Conservation (phyloP, 2,113 vertebrate species). For the Oryzias celebensis region DNA sequence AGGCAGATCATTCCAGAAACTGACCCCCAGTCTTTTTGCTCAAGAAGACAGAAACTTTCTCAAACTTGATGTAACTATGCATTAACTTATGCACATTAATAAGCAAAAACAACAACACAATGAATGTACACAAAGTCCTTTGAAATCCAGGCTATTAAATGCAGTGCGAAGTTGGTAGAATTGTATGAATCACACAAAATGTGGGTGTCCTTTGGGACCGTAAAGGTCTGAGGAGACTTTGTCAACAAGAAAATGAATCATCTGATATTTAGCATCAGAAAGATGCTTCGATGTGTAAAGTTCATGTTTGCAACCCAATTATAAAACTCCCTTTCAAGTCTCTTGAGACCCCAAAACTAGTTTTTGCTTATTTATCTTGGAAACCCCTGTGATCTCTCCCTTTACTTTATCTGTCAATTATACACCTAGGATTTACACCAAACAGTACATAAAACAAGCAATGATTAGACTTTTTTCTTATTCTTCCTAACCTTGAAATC, state of each 20-base stretch:
- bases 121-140: background rate
- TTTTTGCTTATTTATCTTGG: too few species aligned
- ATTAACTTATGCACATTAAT: background rate
- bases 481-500: too few species aligned
- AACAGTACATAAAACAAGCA: too few species aligned
- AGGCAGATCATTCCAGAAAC: conserved; percentile 10
- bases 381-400: too few species aligned
- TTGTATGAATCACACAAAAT: conserved; percentile 45
- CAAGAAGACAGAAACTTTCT: background rate
- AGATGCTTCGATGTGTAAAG: conserved; percentile 22
- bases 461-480: too few species aligned
- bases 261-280: conserved; percentile 44
- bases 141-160: conserved; percentile 8
- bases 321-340: background rate
- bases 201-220: conserved; percentile 46
- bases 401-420: too few species aligned
- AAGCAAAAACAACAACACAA: background rate
- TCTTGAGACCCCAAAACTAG: background rate
- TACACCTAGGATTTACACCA: too few species aligned
- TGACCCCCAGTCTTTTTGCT: background rate
- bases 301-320: conserved; percentile 25
- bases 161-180: conserved; percentile 1
- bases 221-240: conserved; percentile 46
- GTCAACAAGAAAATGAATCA: conserved; percentile 50
- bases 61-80: background rate